Percentiles rank a stretch among this genome's conserved stretches.
Conservation (phyloP, 2,113 vertebrate species). For the Zosterops lateralis region DNA sequence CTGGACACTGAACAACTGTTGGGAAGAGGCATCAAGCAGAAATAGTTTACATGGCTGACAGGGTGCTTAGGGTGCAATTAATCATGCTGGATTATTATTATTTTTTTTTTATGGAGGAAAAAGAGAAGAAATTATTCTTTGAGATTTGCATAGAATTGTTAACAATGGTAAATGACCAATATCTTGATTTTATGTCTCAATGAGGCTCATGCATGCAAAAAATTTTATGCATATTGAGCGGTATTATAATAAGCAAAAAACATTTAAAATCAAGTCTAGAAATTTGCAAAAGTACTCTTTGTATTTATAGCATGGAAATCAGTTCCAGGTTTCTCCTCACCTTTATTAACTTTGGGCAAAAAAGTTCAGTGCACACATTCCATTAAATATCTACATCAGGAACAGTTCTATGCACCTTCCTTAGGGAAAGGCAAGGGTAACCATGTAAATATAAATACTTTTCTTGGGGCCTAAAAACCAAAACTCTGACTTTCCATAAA, state of each 20-base stretch:
- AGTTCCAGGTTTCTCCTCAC: not conserved
- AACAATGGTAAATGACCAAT: not conserved
- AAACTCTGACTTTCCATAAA: not conserved
- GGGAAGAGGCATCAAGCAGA: not conserved
- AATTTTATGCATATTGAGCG: fast-evolving
- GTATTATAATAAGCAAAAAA: not conserved
- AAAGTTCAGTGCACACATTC: not conserved
- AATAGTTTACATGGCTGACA: not conserved
- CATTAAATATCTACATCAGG: not conserved
- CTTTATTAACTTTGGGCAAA: not conserved
- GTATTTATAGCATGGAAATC: not conserved
- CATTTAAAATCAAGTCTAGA: not conserved
- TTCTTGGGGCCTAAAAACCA: not conserved
- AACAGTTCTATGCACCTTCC: not conserved
- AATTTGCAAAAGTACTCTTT: not conserved
- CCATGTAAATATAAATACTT: not conserved
- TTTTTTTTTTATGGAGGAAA: not conserved
- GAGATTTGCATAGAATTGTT: not conserved
- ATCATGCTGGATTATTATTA: not conserved
- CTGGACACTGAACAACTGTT: not conserved
- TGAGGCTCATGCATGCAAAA: not conserved
- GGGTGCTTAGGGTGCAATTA: not conserved
- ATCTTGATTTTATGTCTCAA: not conserved
- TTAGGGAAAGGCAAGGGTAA: not conserved
- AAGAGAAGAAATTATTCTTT: not conserved